Base-by-base conservation (phyloP, 2,113 vertebrate genomes). In the Drymodes brunneopygia region DNA sequence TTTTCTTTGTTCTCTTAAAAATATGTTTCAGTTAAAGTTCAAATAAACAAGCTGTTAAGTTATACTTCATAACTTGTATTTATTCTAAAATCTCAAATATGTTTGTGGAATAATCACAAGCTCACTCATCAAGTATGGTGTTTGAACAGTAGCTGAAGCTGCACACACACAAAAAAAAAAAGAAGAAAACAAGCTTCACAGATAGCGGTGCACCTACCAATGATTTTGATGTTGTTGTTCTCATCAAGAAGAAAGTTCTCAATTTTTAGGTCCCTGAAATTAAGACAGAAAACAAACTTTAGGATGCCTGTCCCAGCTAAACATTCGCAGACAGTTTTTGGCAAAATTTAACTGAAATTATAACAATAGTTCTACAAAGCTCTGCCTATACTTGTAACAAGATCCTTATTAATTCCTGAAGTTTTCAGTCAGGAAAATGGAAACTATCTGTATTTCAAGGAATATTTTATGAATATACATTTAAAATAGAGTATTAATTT, bases 171-270 rank as follows among this genome's bases (percentile, higher is more conserved):
- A 28, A 4, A 66, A 44, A 28, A 4, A 66, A 44, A 65, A 89
- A 81, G 21, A 15, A 42, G 57, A 89, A 58, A 92, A 70, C 15
- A 80, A 61, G 1, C 21, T 83, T 88, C 56, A 40, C 7, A 29
- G 38, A 19, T 31, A 79, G 11, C 0, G 1, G 6, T 69, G 50
- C 19, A 98, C 98, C 38, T 98, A 99, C 98, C 98, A 75, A 98
- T 94, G 29, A 99, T 99, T 98, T 99, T 99, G 93, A 98, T 99
- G 96, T 98, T 99, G 94, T 98, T 98, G 58, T 98, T 98, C 86
- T 98, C 98, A 88, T 99, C 98, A 60, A 99, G 97, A 81, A 99
- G 98, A 96, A 99, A 99, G 97, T 98, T 99, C 97, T 99, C 98
- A 81, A 98, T 98, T 97, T 99, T 99, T 69, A 99, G 93, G 94